A percentile compares a stretch with the other conserved stretches of the same genome.
Evolutionary conservation across 2,888 invertebrate species (phyloP).

Genomic region (Sthenelais limicola): DNA sequence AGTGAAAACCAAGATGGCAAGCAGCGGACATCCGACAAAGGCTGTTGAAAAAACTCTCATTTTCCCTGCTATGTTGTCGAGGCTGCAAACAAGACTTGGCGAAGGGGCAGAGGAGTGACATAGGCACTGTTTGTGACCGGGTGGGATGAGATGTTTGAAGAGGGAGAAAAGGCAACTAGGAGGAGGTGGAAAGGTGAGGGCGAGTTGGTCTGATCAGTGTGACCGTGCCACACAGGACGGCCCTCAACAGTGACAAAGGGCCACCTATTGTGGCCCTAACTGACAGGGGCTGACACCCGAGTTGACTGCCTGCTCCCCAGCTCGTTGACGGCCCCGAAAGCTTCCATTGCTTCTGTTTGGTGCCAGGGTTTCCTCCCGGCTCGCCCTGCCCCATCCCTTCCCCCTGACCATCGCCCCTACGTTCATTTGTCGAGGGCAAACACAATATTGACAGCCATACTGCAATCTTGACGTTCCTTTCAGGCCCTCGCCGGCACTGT

Average conservation of each 20-base stretch:
- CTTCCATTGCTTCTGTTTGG: slow-evolving; percentile 13
- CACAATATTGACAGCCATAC: slow-evolving; percentile 36
- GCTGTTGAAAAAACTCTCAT: slow-evolving; percentile 19
- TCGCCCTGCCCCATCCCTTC: slow-evolving; percentile 6
- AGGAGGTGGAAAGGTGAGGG: slow-evolving; percentile 1
- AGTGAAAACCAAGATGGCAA: slow-evolving; percentile 31
- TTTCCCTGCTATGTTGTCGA: not conserved
- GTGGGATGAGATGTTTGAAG: not conserved
- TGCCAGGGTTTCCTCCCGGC: slow-evolving; percentile 2
- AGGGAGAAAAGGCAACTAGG: not conserved
- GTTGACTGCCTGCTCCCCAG: not conserved
- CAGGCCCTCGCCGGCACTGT: slow-evolving; percentile 11
- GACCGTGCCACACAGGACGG: slow-evolving; percentile 13
- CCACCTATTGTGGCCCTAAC: slow-evolving; percentile 23
- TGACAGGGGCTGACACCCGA: slow-evolving; percentile 22
- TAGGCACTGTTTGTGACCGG: slow-evolving; percentile 27
- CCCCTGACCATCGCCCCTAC: slow-evolving; percentile 13
- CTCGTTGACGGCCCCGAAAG: not conserved
- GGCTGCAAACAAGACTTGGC: slow-evolving; percentile 7
- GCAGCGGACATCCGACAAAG: slow-evolving; percentile 20
- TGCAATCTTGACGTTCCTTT: slow-evolving; percentile 36
- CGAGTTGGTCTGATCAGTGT: slow-evolving; percentile 4
- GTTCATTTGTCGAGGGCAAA: slow-evolving; percentile 20
- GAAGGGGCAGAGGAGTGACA: not conserved
- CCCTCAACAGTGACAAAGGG: not conserved